Evolutionary conservation across 2,797 vertebrate species (phyloP).

Genomic region (Leptoclinus maculatus): DNA sequence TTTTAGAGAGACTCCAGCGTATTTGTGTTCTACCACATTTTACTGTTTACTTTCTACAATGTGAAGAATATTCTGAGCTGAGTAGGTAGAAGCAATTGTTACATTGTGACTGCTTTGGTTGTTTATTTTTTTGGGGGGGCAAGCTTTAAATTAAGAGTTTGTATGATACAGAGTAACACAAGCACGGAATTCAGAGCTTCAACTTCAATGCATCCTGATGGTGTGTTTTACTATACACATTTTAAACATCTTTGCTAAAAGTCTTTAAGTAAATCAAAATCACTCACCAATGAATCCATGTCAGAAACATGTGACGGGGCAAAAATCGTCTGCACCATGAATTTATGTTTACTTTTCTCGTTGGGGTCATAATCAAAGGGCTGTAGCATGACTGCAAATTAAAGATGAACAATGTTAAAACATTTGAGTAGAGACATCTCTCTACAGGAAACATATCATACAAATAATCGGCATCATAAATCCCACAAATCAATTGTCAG

Average conservation of each 20-base stretch:
- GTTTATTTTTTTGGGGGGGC: too few species aligned
- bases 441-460: neutral
- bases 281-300: slow-evolving; percentile 96
- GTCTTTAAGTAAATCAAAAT: neutral
- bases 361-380: slow-evolving; percentile 99
- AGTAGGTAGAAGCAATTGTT: neutral
- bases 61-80: neutral
- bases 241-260: neutral
- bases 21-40: neutral
- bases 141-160: neutral
- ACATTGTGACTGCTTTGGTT: neutral
- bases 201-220: neutral
- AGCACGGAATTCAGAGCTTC: neutral
- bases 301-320: slow-evolving; percentile 91
- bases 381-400: slow-evolving; percentile 94
- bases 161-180: neutral
- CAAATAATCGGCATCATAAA: neutral
- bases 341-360: slow-evolving; percentile 99
- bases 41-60: neutral
- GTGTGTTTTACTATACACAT: neutral
- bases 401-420: slow-evolving; percentile 18
- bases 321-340: slow-evolving; percentile 99
- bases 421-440: neutral
- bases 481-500: neutral
- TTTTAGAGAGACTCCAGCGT: neutral